Conservation (phyloP, 2,888 invertebrate species). For the Pollenia labialis region DNA sequence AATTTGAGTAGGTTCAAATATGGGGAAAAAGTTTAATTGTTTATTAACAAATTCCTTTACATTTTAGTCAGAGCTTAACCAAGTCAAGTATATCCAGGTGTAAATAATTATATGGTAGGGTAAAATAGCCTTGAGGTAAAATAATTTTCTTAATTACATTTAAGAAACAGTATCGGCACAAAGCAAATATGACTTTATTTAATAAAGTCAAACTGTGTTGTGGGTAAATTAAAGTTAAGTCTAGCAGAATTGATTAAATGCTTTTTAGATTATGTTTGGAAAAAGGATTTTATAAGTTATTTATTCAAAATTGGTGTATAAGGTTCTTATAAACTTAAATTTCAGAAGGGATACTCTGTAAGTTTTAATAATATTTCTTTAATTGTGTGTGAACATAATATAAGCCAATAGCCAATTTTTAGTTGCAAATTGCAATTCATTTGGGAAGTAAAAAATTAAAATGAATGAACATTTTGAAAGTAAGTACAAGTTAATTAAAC, state of each 20-base stretch:
- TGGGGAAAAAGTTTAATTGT: slow-evolving; percentile 22
- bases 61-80: background rate
- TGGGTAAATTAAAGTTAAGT: background rate
- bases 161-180: background rate
- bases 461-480: background rate
- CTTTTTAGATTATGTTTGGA: background rate
- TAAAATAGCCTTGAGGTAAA: background rate
- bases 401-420: background rate
- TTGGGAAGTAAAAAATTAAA: background rate
- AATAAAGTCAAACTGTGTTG: background rate
- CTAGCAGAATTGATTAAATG: background rate
- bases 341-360: background rate
- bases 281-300: background rate
- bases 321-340: background rate
- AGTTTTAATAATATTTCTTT: background rate
- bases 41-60: slow-evolving; percentile 7
- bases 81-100: slow-evolving; percentile 10
- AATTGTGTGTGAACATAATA: background rate
- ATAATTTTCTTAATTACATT: slow-evolving; percentile 25
- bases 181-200: slow-evolving; percentile 3
- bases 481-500: too few species aligned
- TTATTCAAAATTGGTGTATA: background rate
- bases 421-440: background rate
- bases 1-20: background rate
- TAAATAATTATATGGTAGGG: slow-evolving; percentile 1